These are phyloP conservation scores for Aegotheles bennettii DNA, from an alignment of 2,113 vertebrate genomes.

Conservation along the genomic window DNA sequence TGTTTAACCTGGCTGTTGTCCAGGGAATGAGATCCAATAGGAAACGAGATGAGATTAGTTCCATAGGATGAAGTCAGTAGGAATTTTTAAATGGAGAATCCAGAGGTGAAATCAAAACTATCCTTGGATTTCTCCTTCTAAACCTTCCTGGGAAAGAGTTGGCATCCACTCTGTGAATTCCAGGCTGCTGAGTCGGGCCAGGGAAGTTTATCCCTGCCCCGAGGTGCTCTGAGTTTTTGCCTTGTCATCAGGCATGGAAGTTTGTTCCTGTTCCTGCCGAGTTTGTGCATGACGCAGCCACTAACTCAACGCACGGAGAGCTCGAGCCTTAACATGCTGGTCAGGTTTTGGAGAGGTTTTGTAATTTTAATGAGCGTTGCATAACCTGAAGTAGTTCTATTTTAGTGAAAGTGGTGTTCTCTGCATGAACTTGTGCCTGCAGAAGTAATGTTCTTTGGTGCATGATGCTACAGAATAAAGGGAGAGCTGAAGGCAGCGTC, in stretches of 20 bases:
- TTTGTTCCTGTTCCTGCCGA: not conserved
- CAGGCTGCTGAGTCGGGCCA: fast-evolving
- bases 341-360: not conserved
- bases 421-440: constrained; percentile 59
- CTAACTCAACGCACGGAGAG: not conserved
- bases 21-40: not conserved
- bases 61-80: not conserved
- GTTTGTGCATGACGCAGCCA: constrained; percentile 48
- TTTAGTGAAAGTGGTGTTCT: constrained; percentile 37
- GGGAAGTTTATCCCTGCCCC: not conserved
- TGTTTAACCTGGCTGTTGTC: not conserved
- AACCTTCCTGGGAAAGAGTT: not conserved
- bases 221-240: not conserved
- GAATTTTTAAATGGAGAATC: not conserved
- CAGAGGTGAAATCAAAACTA: not conserved
- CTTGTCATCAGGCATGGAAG: not conserved
- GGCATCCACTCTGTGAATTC: not conserved
- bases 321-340: constrained; percentile 1
- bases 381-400: constrained; percentile 41
- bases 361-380: constrained; percentile 45
- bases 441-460: not conserved
- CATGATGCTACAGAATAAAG: constrained; percentile 17
- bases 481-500: not conserved
- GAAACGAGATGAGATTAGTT: not conserved
- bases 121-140: not conserved